Percentiles rank a stretch among this genome's conserved stretches.
phyloP scores from a whole-genome alignment of 2,888 invertebrate species.

The Molorchus minor region DNA sequence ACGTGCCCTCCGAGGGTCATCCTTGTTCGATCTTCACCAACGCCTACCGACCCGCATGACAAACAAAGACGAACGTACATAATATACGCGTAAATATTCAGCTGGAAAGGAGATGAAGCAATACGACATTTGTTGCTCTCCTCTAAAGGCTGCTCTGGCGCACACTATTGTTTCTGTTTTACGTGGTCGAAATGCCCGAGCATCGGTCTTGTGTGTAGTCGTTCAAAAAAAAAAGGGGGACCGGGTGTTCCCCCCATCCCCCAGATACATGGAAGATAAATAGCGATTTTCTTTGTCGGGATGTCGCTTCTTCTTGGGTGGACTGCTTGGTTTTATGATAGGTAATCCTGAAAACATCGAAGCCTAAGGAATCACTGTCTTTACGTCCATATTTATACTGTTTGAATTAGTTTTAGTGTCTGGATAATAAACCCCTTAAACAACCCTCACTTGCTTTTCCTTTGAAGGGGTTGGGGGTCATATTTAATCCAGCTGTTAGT shows the following conservation, averaged over 20 bases:
- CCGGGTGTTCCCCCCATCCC: background rate
- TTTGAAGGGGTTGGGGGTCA: no score
- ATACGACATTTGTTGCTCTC: slow-evolving; percentile 51
- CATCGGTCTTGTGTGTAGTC: background rate
- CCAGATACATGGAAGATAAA: no score
- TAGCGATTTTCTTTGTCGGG: no score
- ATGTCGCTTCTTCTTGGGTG: no score
- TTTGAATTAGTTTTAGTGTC: no score
- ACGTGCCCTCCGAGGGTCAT: slow-evolving; percentile 45
- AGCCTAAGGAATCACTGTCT: no score
- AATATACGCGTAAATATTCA: slow-evolving; percentile 44
- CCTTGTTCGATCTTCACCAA: slow-evolving; percentile 49
- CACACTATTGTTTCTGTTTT: slow-evolving; percentile 56
- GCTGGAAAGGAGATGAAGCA: slow-evolving; percentile 42
- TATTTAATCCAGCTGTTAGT: no score
- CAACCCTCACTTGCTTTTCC: no score
- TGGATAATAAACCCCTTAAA: no score
- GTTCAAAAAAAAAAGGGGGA: background rate
- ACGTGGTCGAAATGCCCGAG: slow-evolving; percentile 51
- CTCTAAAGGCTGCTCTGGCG: slow-evolving; percentile 52
- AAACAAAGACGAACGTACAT: slow-evolving; percentile 44
- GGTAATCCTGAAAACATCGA: no score
- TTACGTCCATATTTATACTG: no score
- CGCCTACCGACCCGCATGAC: slow-evolving; percentile 39
- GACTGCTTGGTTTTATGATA: no score